phyloP scores from a whole-genome alignment of 2,797 vertebrate species.

The Sitta carolinensis region DNA sequence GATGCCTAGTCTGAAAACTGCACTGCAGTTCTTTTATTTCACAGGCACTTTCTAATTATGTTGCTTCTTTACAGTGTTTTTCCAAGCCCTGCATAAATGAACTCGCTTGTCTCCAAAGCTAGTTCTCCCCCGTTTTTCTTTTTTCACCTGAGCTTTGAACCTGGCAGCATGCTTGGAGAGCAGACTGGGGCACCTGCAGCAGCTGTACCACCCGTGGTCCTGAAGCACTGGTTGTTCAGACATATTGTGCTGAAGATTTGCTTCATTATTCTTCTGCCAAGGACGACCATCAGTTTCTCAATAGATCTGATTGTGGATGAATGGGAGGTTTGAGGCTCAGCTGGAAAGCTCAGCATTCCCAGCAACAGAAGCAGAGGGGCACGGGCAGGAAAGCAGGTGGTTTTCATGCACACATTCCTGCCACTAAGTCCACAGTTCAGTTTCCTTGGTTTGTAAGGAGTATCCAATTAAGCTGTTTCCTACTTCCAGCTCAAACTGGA shows the following conservation, averaged over 20 bases:
- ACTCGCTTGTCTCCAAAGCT: neutral
- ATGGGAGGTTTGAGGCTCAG: neutral
- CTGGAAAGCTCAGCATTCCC: neutral
- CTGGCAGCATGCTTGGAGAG: neutral
- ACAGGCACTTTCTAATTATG: neutral
- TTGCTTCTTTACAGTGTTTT: neutral
- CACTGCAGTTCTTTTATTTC: neutral
- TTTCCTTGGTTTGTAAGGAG: neutral
- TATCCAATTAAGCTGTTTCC: neutral
- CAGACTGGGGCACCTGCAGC: neutral
- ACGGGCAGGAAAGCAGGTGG: neutral
- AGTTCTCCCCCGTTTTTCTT: neutral
- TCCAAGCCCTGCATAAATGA: neutral
- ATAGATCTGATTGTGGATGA: constrained; percentile 12
- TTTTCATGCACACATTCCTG: neutral
- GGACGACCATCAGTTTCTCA: constrained; percentile 4
- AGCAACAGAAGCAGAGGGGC: neutral
- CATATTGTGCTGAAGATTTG: constrained; percentile 39
- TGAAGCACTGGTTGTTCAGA: constrained; percentile 8
- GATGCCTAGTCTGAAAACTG: neutral
- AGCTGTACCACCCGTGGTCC: neutral
- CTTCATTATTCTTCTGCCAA: constrained; percentile 47
- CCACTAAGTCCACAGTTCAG: neutral
- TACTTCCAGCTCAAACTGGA: neutral
- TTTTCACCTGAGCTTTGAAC: neutral